Conservation (phyloP, 1,140 invertebrate genomes). For the Leptinotarsa undecemlineata region DNA sequence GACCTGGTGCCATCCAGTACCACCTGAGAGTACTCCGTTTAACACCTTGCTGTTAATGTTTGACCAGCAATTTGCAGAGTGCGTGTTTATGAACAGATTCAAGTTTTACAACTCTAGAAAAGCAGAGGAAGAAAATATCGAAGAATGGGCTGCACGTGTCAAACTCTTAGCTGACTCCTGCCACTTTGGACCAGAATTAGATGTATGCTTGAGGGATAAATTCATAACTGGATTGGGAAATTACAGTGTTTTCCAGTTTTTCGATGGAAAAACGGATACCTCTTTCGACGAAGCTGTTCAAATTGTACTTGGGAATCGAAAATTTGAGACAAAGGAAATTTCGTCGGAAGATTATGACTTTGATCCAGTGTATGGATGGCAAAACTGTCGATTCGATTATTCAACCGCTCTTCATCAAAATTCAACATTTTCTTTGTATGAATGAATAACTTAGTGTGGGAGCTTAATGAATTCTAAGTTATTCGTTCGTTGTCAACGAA, state of each 20-base stretch:
- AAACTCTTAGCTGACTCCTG: conserved; percentile 20
- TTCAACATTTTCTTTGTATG: no score
- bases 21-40: conserved; percentile 13
- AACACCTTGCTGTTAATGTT: conserved; percentile 12
- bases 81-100: conserved; percentile 9
- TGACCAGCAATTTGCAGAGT: neutral
- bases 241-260: conserved; percentile 9
- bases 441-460: no score
- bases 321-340: conserved; percentile 1
- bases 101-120: conserved; percentile 25
- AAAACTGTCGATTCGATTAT: neutral
- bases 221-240: conserved; percentile 23
- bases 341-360: neutral
- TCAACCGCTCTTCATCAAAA: neutral
- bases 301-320: neutral
- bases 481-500: no score
- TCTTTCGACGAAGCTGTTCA: conserved; percentile 24
- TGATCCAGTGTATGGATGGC: neutral
- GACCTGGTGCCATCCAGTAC: conserved; percentile 8
- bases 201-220: conserved; percentile 17
- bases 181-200: conserved; percentile 21
- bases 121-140: conserved; percentile 9
- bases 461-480: no score
- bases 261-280: conserved; percentile 20
- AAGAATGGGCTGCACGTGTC: conserved; percentile 23